phyloP scores from a whole-genome alignment of 2,888 invertebrate species.

The Morinoia aosen region DNA sequence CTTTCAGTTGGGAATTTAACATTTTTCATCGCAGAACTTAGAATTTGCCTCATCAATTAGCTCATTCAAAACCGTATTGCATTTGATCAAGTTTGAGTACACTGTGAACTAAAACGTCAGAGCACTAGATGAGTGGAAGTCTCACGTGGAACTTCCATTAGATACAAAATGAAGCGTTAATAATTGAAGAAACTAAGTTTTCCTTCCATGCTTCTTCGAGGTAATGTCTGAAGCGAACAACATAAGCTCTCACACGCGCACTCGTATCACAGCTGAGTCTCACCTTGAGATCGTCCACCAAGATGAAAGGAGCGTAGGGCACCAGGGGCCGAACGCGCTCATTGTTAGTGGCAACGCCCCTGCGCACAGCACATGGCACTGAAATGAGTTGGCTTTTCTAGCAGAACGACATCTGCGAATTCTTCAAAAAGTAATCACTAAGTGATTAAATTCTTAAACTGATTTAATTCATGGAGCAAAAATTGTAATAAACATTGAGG shows the following conservation, averaged over 20 bases:
- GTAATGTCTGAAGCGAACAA: no score
- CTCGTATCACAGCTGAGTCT: neutral
- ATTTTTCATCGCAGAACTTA: no score
- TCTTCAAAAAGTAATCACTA: no score
- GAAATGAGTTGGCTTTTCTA: neutral
- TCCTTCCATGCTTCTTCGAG: no score
- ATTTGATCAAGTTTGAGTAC: neutral
- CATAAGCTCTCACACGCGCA: no score
- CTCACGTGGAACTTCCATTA: no score
- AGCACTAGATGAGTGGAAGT: no score
- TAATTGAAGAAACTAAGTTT: neutral
- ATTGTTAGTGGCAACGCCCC: slow-evolving; percentile 59
- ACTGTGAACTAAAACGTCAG: neutral
- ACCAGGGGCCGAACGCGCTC: slow-evolving; percentile 68
- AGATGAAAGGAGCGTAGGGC: slow-evolving; percentile 69
- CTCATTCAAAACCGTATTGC: neutral
- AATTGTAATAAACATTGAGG: no score
- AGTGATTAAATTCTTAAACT: no score
- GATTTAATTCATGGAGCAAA: no score
- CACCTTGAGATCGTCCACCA: slow-evolving; percentile 67
- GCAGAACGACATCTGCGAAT: neutral
- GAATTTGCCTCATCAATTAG: neutral
- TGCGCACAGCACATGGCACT: neutral
- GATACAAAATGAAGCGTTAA: neutral
- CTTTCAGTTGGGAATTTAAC: no score